These are phyloP conservation scores for Nematolebias whitei DNA, from an alignment of 2,113 vertebrate genomes.

Conservation along the genomic window DNA sequence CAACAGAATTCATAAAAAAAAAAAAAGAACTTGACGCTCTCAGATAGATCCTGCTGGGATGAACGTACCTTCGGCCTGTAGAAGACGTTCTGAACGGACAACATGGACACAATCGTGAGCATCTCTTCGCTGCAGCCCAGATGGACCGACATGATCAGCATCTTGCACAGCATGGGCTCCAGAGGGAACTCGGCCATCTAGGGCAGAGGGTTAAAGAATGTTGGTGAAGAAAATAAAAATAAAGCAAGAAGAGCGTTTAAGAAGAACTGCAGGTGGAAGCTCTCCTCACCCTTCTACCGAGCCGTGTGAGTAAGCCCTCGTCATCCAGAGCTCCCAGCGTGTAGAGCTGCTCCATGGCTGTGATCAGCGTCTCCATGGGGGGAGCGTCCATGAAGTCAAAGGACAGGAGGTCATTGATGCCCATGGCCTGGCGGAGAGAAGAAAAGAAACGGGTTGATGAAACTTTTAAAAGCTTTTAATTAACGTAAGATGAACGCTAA, in stretches of 20 bases:
- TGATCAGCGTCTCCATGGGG: slow-evolving; percentile 98
- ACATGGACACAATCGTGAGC: slow-evolving; percentile 97
- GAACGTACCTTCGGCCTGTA: slow-evolving; percentile 92
- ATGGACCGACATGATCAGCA: slow-evolving; percentile 99
- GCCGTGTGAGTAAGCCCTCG: slow-evolving; percentile 92
- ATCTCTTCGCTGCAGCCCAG: slow-evolving; percentile 97
- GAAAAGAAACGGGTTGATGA: background rate
- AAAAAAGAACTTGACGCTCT: too few relatives aligned
- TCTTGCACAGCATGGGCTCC: slow-evolving; percentile 99
- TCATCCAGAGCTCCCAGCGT: slow-evolving; percentile 95
- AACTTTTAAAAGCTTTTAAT: background rate
- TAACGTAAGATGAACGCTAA: background rate
- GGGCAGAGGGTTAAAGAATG: background rate
- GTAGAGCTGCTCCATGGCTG: slow-evolving; percentile 98
- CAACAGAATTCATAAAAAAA: too few relatives aligned
- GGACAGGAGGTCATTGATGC: slow-evolving; percentile 96
- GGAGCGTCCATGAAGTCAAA: slow-evolving; percentile 99
- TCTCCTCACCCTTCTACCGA: slow-evolving; percentile 92
- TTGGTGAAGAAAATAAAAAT: fast-evolving
- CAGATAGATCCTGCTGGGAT: background rate
- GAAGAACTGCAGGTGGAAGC: background rate
- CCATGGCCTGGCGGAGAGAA: slow-evolving; percentile 87
- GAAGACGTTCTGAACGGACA: slow-evolving; percentile 98
- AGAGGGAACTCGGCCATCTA: slow-evolving; percentile 98
- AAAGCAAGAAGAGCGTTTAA: background rate